Base-by-base conservation (phyloP, 64 coral and sea anemone genomes). In the Montipora foliosa region DNA sequence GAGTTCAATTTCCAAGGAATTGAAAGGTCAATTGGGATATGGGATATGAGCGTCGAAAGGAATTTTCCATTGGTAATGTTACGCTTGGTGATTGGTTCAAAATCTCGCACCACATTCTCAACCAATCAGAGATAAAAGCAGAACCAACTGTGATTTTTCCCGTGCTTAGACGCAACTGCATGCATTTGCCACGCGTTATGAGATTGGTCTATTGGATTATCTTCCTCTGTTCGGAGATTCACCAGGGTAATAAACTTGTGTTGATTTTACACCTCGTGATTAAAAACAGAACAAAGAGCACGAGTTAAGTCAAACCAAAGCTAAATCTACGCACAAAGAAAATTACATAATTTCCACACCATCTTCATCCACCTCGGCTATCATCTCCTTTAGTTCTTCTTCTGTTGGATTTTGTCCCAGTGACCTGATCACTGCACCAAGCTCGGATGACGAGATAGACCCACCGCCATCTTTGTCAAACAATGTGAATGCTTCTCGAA, bases 381-480 rank as follows among this genome's bases (percentile, higher is more conserved):
- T 93, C 92, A 93, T 93, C 60, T 93, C 92, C 1, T 84, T 93
- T 4, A 93, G 76, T 71, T 93, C 92, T 2, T 93, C 83, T 81
- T 93, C 79, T 5, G 92, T 93, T 80, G 92, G 92, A 80, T 82
- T 93, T 21, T 84, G 84, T 46, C 92, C 92, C 25, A 93, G 75
- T 22, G 92, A 93, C 29, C 81, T 79, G 75, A 93, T 88, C 19
- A 93, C 92, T n/a, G 76, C 83, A 10, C 74, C 92, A 59, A 93
- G 92, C 29, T 93, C 92, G 5, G 83, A 88, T 11, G 67, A 78
- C 11, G 92, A 93, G 19, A 93, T 93, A 8, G 79, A 76, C 14
- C 92, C 92, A 8, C 92, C 92, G 77, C 92, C 92, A 93, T 93
- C 92, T 93, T 93, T 93, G 76, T 93, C 92, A 84, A 93, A 93